Percentiles rank a stretch among this genome's conserved stretches.
phyloP scores from a whole-genome alignment of 30 jellyfish, hydroid and myxozoan genomes.

The Aurelia sp. region DNA sequence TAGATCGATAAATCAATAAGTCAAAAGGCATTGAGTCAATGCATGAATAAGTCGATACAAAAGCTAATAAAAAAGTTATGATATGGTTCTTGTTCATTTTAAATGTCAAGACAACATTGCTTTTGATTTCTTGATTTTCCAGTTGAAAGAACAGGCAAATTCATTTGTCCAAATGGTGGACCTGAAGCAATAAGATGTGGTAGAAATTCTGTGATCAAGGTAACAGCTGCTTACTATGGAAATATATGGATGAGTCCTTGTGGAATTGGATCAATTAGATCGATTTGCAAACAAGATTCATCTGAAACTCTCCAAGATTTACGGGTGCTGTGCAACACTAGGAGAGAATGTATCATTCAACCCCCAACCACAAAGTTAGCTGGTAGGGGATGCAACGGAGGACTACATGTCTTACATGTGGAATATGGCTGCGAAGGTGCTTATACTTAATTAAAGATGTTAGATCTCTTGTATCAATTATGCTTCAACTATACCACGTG shows the following conservation, averaged over 20 bases:
- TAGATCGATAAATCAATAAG: too few species aligned
- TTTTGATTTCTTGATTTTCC: neutral
- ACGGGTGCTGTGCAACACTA: slow-evolving; percentile 28
- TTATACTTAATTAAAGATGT: neutral
- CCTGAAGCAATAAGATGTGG: slow-evolving; percentile 9
- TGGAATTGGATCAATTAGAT: slow-evolving; percentile 25
- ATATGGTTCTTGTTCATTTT: too few species aligned
- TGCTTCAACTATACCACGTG: too few species aligned
- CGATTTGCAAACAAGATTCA: slow-evolving; percentile 25
- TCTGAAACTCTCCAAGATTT: neutral
- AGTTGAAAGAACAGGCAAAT: neutral
- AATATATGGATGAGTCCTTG: slow-evolving; percentile 55
- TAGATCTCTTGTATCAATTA: too few species aligned
- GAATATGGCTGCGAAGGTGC: slow-evolving; percentile 38
- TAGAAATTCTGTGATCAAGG: neutral
- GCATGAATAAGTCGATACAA: too few species aligned
- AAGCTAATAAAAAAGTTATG: too few species aligned
- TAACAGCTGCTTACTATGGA: slow-evolving; percentile 44
- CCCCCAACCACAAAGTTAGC: neutral
- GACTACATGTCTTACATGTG: slow-evolving; percentile 13
- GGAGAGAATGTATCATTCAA: slow-evolving; percentile 1
- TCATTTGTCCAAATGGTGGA: slow-evolving; percentile 2
- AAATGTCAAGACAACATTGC: too few species aligned
- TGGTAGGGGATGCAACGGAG: slow-evolving; percentile 6
- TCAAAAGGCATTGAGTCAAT: too few species aligned